phyloP scores from a whole-genome alignment of 2,888 invertebrate genomes.

The Tetrapedia diversipes region DNA sequence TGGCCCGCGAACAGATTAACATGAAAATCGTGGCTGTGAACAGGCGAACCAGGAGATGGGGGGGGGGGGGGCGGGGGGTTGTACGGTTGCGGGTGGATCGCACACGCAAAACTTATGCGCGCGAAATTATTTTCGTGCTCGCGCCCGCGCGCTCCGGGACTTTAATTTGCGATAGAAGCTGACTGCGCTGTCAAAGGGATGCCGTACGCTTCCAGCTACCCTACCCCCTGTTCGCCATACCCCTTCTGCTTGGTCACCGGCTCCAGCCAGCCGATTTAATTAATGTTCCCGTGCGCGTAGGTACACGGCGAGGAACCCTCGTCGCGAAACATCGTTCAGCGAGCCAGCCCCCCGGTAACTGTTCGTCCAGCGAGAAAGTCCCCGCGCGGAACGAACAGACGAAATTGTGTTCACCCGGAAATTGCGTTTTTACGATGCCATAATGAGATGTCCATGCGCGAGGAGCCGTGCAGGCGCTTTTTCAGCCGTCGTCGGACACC shows the following conservation, averaged over 20 bases:
- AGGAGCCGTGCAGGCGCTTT: background rate
- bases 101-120: conserved; percentile 43
- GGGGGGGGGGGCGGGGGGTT: background rate
- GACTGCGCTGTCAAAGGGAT: conserved; percentile 72
- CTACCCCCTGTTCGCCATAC: conserved; percentile 15
- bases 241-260: conserved; percentile 35
- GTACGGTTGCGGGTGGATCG: no score
- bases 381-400: conserved; percentile 28
- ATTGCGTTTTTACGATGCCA: conserved; percentile 54
- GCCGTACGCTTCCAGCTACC: conserved; percentile 53
- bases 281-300: conserved; percentile 69
- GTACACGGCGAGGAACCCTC: conserved; percentile 44
- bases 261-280: conserved; percentile 68
- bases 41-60: no score
- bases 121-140: conserved; percentile 66
- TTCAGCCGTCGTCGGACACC: no score
- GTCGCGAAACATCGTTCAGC: conserved; percentile 52
- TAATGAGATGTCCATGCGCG: conserved; percentile 43
- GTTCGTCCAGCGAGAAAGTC: conserved; percentile 45
- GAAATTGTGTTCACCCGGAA: conserved; percentile 52
- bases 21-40: conserved; percentile 40
- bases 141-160: conserved; percentile 56
- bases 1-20: conserved; percentile 43
- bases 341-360: conserved; percentile 42
- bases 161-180: conserved; percentile 74